phyloP scores from a whole-genome alignment of 2,797 vertebrate species.

The Hypotaenidia philippensis region DNA sequence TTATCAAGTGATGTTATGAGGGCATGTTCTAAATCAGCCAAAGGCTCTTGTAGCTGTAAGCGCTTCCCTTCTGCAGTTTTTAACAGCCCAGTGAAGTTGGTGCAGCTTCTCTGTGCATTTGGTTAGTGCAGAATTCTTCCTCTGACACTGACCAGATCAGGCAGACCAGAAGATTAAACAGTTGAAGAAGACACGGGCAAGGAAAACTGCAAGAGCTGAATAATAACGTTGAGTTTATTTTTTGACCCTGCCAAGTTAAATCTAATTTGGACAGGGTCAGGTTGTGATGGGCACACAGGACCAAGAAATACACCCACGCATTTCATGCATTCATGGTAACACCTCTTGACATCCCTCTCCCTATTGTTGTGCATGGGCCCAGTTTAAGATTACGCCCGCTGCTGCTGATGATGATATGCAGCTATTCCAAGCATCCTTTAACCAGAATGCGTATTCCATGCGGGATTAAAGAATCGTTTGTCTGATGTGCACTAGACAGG shows the following conservation, averaged over 20 bases:
- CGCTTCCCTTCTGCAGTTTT: constrained; percentile 2
- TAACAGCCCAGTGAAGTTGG: constrained; percentile 43
- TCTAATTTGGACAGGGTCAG: neutral
- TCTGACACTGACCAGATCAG: neutral
- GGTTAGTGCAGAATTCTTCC: constrained; percentile 45
- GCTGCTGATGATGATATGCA: neutral
- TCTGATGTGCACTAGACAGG: constrained; percentile 40
- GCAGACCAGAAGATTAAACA: neutral
- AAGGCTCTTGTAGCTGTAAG: constrained; percentile 38
- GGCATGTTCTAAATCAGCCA: constrained; percentile 69
- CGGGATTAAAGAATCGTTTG: constrained; percentile 57
- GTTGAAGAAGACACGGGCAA: neutral
- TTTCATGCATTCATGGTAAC: neutral
- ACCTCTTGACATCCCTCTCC: neutral
- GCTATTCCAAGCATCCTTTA: constrained; percentile 50
- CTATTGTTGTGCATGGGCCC: neutral
- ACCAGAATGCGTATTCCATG: neutral
- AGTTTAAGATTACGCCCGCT: neutral
- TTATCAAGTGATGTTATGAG: constrained; percentile 78
- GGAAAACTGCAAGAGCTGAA: neutral
- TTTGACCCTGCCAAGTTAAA: neutral
- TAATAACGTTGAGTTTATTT: neutral
- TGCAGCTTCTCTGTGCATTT: constrained; percentile 50
- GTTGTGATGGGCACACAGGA: neutral
- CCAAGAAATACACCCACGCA: neutral